Percentiles rank a stretch among this genome's conserved stretches.
Conservation (phyloP, 1,140 invertebrate genomes). For the Drosophila obscura region DNA sequence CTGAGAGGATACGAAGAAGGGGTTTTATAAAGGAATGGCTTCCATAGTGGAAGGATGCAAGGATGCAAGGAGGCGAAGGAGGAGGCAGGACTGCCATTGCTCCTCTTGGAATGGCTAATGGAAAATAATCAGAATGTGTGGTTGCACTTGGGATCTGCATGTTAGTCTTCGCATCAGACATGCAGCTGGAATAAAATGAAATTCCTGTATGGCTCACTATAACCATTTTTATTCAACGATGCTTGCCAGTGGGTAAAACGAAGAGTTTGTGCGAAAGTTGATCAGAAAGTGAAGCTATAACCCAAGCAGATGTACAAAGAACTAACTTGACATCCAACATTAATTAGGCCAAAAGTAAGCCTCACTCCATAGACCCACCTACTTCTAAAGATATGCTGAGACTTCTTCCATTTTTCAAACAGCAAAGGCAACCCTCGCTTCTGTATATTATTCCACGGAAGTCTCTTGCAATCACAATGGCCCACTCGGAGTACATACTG, state of each 20-base stretch:
- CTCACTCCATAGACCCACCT: no score
- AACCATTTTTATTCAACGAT: conserved; percentile 30
- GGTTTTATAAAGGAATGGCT: conserved; percentile 14
- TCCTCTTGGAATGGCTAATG: conserved; percentile 42
- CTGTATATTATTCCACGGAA: conserved; percentile 3
- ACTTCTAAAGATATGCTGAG: no score
- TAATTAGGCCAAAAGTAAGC: no score
- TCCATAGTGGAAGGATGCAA: background rate
- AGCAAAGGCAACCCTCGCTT: conserved; percentile 21
- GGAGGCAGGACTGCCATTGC: background rate
- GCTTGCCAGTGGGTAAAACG: conserved; percentile 2
- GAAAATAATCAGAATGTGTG: conserved; percentile 50
- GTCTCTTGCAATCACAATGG: conserved; percentile 29
- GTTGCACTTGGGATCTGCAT: conserved; percentile 36
- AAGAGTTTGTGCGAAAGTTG: background rate
- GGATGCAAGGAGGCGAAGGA: no score
- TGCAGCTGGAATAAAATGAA: conserved; percentile 41
- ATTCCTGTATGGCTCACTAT: conserved; percentile 47
- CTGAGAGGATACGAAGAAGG: background rate
- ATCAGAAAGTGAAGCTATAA: background rate
- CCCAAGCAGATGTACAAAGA: no score
- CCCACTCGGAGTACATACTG: conserved; percentile 5
- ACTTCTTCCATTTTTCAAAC: background rate
- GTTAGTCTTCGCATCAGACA: conserved; percentile 35
- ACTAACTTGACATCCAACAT: no score